phyloP scores from a whole-genome alignment of 2,888 invertebrate genomes.

The Aelia acuminata region DNA sequence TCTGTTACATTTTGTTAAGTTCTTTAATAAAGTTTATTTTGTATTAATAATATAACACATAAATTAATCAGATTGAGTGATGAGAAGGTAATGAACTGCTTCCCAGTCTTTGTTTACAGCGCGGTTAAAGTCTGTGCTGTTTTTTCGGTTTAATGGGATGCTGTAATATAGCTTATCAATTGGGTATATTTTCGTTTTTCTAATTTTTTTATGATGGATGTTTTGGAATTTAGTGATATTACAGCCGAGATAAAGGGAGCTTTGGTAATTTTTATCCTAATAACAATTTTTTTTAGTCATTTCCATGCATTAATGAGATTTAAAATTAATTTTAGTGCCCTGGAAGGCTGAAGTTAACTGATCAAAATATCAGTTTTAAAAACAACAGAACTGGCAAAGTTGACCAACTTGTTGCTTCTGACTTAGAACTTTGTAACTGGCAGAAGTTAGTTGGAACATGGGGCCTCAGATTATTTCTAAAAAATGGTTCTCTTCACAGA shows the following conservation, averaged over 20 bases:
- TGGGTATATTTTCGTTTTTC: not conserved
- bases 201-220: slow-evolving; percentile 72
- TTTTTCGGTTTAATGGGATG: not conserved
- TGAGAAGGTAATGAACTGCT: not conserved
- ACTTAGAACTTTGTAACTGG: slow-evolving; percentile 93
- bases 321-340: slow-evolving; percentile 77
- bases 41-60: not conserved
- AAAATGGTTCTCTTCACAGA: slow-evolving; percentile 90
- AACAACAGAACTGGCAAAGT: slow-evolving; percentile 97
- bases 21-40: not conserved
- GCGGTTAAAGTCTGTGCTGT: not conserved
- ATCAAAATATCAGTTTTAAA: slow-evolving; percentile 91
- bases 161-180: not conserved
- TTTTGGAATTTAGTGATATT: slow-evolving; percentile 90
- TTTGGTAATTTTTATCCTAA: slow-evolving; percentile 76
- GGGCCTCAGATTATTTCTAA: slow-evolving; percentile 90
- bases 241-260: slow-evolving; percentile 87
- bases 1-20: not conserved
- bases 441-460: slow-evolving; percentile 91
- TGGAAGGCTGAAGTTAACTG: slow-evolving; percentile 92
- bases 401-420: slow-evolving; percentile 86
- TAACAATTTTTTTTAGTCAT: not conserved
- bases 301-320: slow-evolving; percentile 51
- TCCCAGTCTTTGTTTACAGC: slow-evolving; percentile 10
- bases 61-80: not conserved